Evolutionary conservation across 1,140 invertebrate genomes (phyloP), one percentile per base, ranked within the genome.

Genomic region (Saccostrea glomerata): DNA sequence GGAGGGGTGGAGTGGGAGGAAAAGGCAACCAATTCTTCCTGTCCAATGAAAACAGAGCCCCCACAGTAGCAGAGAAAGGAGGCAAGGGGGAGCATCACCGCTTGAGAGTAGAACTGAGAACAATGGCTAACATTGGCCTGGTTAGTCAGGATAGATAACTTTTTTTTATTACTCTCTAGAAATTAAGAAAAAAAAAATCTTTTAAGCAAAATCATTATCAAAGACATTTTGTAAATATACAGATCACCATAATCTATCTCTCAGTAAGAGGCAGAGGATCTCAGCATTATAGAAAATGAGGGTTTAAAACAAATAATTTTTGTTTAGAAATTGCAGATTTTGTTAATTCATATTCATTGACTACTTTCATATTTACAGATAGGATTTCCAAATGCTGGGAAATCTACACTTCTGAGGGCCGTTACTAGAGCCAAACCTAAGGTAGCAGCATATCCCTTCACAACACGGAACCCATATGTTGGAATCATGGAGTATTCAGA

Each of bases 331-430:
- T n/a, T n/a, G n/a, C n/a, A n/a, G n/a, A n/a, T n/a, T n/a, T n/a
- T n/a, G 11, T 23, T 13, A 25, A 13, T 82, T 12, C 25, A 82
- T 1, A 13, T 82, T 82, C 12, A 36, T 30, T 36, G 0, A 23
- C 7, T 82, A 36, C 11, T 1, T 82, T 17, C 13, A 23, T 82
- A 47, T 89, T 95, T 95, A 83, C 91, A 97, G 97, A 97, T 99
- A 92, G 98, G 98, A 0, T 97, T 98, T 95, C 98, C 99, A 55
- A 99, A 99, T 96, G 98, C 98, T 84, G 99, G 99, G 1, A 99
- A 99, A 95, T 99, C 98, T 91, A 98, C 98, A 0, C 95, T 99
- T 56, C 95, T 99, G 0, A 96, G 98, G 92, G 97, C 98, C 0
- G 96, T 99, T 84, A 97, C 98, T 0, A 95, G 98, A 88, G 99